phyloP scores from a whole-genome alignment of 2,888 invertebrate species.

The Eledona agricola region DNA sequence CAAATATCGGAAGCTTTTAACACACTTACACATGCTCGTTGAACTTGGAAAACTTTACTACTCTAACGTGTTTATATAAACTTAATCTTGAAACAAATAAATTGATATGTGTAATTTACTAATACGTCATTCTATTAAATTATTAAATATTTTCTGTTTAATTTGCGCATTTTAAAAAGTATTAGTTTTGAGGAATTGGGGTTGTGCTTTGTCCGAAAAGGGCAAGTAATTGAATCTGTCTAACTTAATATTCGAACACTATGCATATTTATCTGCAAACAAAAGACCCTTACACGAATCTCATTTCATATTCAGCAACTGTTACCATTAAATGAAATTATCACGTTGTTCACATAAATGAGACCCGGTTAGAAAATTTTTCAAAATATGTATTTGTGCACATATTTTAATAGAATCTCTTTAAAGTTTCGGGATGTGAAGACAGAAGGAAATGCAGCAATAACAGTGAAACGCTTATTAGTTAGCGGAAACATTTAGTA shows the following conservation, averaged over 20 bases:
- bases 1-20: constrained; percentile 34
- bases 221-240: constrained; percentile 43
- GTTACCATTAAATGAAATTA: constrained; percentile 45
- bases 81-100: too few relatives aligned
- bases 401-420: constrained; percentile 22
- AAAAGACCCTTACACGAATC: constrained; percentile 41
- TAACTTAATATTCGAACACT: constrained; percentile 44
- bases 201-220: too few relatives aligned
- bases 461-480: constrained; percentile 38
- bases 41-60: constrained; percentile 34
- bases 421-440: constrained; percentile 22
- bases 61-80: constrained; percentile 37
- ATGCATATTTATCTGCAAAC: constrained; percentile 45
- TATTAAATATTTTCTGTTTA: too few relatives aligned
- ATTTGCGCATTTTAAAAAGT: too few relatives aligned
- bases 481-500: constrained; percentile 45
- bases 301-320: constrained; percentile 45
- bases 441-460: constrained; percentile 32
- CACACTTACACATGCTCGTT: constrained; percentile 35
- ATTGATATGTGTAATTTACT: too few relatives aligned
- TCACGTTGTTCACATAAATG: constrained; percentile 42
- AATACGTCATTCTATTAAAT: too few relatives aligned
- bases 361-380: too few relatives aligned
- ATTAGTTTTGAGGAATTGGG: too few relatives aligned
- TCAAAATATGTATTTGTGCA: too few relatives aligned